Evolutionary conservation across 2,888 invertebrate genomes (phyloP), one percentile per base, ranked within the genome.

Genomic region (Clusia tigrina): DNA sequence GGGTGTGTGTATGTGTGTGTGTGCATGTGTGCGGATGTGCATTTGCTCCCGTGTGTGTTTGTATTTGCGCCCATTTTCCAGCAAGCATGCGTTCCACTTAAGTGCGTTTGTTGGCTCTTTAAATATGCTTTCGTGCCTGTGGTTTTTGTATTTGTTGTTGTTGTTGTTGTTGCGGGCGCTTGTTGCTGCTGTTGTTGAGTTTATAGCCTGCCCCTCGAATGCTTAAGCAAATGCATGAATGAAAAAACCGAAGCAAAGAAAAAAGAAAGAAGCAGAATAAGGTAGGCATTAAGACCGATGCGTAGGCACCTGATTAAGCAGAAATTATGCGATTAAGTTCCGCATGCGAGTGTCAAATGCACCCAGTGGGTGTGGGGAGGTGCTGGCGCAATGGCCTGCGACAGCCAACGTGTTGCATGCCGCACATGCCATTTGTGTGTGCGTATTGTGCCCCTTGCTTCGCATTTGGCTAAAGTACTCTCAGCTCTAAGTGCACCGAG

Each of bases 291-390:
- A 63, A 67, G 55, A 63, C 65, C 67, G 65, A 68, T 75, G 75
- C 75, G 74, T 75, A 74, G 75, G 74, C 72, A 74, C 73, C 74
- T 73, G 75, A 75, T 75, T 75, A 75, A 73, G 74, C 74, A 74
- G 73, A 75, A 75, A 71, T 75, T 74, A 75, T 75, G 71, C 73
- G 75, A 75, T 74, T 75, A 73, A 65, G 64, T 60, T 55, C 58
- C 38, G 38, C 18, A 3, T 18, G 37, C 23, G n/a, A 18, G 12
- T n/a, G 58, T 26, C 42, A 37, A 51, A 37, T 62, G 54, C 58
- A 20, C 32, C 22, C 55, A 26, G 54, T 22, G 42, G 54, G n/a
- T 24, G 15, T 38, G 42, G 10, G 42, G 12, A 10, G n/a, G n/a
- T n/a, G 42, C 2, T n/a, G 42, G n/a, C 3, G 9, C n/a, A 42